Conservation (phyloP, 2,797 vertebrate genomes). For the Sebastes cheni region DNA sequence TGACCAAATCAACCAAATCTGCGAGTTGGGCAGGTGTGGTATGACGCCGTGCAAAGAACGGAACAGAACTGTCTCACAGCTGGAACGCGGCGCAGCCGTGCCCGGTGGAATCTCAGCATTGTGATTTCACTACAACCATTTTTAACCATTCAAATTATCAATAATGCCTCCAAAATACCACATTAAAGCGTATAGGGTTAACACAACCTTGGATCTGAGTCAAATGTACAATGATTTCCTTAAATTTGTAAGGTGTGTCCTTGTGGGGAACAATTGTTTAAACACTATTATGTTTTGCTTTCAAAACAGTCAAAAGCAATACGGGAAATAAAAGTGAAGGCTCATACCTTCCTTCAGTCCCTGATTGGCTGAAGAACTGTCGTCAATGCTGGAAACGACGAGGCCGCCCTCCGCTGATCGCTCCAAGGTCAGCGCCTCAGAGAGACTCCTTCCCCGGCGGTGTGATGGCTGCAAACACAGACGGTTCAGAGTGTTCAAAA, state of each 20-base stretch:
- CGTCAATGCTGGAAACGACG: slow-evolving; percentile 63
- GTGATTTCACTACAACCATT: too few species aligned
- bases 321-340: too few species aligned
- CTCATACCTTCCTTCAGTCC: slow-evolving; percentile 74
- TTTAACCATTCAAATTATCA: too few species aligned
- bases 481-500: neutral
- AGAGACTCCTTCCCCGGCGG: slow-evolving; percentile 76
- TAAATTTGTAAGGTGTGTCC: neutral
- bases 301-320: neutral
- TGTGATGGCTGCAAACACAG: slow-evolving; percentile 55
- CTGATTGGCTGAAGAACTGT: slow-evolving; percentile 31
- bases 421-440: slow-evolving; percentile 76
- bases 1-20: too few species aligned
- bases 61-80: too few species aligned
- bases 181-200: neutral
- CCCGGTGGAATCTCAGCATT: too few species aligned
- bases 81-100: too few species aligned
- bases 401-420: slow-evolving; percentile 61
- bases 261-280: neutral
- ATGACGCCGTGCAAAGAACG: too few species aligned
- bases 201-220: neutral
- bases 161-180: too few species aligned
- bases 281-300: neutral
- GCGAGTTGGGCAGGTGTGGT: too few species aligned
- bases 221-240: neutral